Evolutionary conservation across 1,140 invertebrate species (phyloP), one percentile per base, ranked within the genome.

Genomic region (Argopecten irradians): DNA sequence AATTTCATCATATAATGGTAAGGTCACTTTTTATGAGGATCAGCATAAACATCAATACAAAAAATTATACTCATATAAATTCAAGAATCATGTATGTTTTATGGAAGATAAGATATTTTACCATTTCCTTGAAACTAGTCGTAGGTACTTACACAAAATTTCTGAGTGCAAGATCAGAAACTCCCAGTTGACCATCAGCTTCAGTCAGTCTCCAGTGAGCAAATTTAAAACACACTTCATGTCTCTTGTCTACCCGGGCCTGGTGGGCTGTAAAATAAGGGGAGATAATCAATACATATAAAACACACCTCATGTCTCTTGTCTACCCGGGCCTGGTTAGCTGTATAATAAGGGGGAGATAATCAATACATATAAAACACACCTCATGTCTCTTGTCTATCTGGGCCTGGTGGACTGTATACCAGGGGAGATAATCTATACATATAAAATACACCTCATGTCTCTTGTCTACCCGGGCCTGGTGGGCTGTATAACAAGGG

Each of bases 191-290:
- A 0, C 99, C 99, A 96, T 99, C 99, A 9, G 98, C 97, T 95
- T 99, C 98, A 0, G 99, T 99, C 34, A 99, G 96, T 86, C 98
- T 96, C 99, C 99, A 99, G 91, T 98, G 97, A n/a, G 99, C 99
- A 95, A 99, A 98, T 95, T 99, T 99, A 94, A 99, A 99, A 95
- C 98, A 99, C 91, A 99, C 99, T 96, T 99, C 99, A 94, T 98
- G 99, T 34, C 98, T 97, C 82, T 98, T 96, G 13, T 98, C 97
- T 41, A 98, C 97, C 2, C 97, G n/a, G n/a, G n/a, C n/a, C n/a
- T n/a, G n/a, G n/a, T n/a, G n/a, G n/a, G n/a, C n/a, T n/a, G n/a
- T n/a, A n/a, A n/a, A n/a, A n/a, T n/a, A n/a, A n/a, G n/a, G n/a
- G n/a, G n/a, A n/a, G n/a, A n/a, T n/a, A n/a, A n/a, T n/a, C n/a